Percentiles rank a stretch among this genome's conserved stretches.
phyloP scores from a whole-genome alignment of 2,888 invertebrate species.

The Ophion ventricosus region DNA sequence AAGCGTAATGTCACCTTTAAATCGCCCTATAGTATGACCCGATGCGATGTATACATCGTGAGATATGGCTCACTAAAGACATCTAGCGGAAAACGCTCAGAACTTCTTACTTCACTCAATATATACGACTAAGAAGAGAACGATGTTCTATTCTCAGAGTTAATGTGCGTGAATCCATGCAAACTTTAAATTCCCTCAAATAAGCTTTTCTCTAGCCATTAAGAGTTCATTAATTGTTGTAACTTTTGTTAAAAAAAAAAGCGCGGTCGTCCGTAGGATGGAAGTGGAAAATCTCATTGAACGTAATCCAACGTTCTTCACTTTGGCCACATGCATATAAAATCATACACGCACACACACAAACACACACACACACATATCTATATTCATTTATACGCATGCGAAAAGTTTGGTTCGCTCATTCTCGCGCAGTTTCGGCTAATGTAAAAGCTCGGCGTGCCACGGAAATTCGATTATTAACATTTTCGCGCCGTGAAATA shows the following conservation, averaged over 20 bases:
- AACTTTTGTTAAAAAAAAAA: constrained; percentile 3
- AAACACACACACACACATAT: background rate
- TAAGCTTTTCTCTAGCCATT: constrained; percentile 13
- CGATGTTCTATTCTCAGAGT: background rate
- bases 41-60: too few species aligned
- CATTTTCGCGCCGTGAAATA: constrained; percentile 47
- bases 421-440: constrained; percentile 19
- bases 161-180: background rate
- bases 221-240: constrained; percentile 9
- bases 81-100: too few species aligned
- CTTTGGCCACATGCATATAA: background rate
- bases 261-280: too few species aligned
- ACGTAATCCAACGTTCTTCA: background rate
- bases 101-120: too few species aligned
- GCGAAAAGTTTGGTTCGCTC: constrained; percentile 38
- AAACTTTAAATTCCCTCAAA: constrained; percentile 8
- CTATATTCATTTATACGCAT: background rate
- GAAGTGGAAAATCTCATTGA: background rate
- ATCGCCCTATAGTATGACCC: too few species aligned
- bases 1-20: too few species aligned
- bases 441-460: constrained; percentile 13
- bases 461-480: constrained; percentile 58
- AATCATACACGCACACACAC: background rate
- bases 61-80: too few species aligned
- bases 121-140: background rate